phyloP scores from a whole-genome alignment of 2,797 vertebrate species.

The Oophaga sylvatica region DNA sequence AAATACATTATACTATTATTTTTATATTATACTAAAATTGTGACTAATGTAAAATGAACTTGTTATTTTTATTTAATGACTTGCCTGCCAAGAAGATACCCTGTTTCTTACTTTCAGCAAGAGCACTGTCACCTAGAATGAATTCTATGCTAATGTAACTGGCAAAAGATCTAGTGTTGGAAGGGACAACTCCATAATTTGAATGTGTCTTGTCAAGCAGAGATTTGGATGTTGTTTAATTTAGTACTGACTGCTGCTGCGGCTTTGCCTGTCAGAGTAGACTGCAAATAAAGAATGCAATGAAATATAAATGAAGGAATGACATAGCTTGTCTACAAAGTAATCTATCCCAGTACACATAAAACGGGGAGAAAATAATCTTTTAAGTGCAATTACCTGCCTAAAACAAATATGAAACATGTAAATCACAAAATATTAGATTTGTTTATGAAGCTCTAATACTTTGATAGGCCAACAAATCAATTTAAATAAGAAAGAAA shows the following conservation, averaged over 20 bases:
- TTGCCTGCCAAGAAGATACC: constrained; percentile 68
- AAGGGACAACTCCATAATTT: constrained; percentile 73
- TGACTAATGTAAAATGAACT: constrained; percentile 73
- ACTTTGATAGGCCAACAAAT: constrained; percentile 43
- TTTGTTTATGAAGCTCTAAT: constrained; percentile 26
- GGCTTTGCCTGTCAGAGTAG: constrained; percentile 64
- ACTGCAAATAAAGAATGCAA: constrained; percentile 62
- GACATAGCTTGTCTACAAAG: constrained; percentile 20
- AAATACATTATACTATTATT: too few species aligned
- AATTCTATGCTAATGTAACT: constrained; percentile 72
- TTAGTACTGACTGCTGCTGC: constrained; percentile 67
- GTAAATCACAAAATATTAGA: constrained; percentile 31
- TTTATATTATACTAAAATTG: constrained; percentile 73
- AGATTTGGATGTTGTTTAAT: constrained; percentile 74
- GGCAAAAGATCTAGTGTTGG: constrained; percentile 71
- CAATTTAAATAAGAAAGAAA: constrained; percentile 44
- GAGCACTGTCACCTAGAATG: constrained; percentile 74
- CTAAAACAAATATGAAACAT: constrained; percentile 26
- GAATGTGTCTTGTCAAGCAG: constrained; percentile 74
- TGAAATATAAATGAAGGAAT: constrained; percentile 60
- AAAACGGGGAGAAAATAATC: not conserved
- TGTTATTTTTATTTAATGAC: constrained; percentile 71
- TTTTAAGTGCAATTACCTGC: constrained; percentile 22
- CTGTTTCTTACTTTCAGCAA: constrained; percentile 72
- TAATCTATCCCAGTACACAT: constrained; percentile 33